phyloP scores from a whole-genome alignment of 2,888 invertebrate species.

The Cantharis flavilabris region DNA sequence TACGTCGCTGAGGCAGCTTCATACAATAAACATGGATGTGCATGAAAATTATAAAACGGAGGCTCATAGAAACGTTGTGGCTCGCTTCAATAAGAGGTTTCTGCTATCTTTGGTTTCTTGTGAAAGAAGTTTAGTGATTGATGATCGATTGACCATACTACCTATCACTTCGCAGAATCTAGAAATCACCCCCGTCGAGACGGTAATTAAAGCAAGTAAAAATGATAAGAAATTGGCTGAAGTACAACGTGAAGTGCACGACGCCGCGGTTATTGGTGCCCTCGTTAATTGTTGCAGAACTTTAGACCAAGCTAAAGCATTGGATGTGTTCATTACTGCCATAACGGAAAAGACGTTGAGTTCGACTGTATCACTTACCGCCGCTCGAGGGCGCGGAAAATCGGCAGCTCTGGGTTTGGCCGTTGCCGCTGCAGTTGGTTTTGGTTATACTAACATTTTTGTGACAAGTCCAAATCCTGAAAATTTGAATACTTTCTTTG shows the following conservation, averaged over 20 bases:
- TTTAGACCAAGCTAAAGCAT: constrained; percentile 89
- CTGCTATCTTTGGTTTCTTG: constrained; percentile 90
- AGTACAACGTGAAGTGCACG: constrained; percentile 81
- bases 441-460: constrained; percentile 87
- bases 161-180: constrained; percentile 90
- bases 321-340: constrained; percentile 92
- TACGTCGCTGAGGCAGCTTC: constrained; percentile 88
- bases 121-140: constrained; percentile 85
- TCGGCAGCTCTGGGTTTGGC: constrained; percentile 95
- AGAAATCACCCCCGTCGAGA: constrained; percentile 74
- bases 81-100: constrained; percentile 96
- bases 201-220: constrained; percentile 55
- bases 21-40: constrained; percentile 98
- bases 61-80: constrained; percentile 88
- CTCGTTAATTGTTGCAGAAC: constrained; percentile 90
- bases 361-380: constrained; percentile 93
- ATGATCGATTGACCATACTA: constrained; percentile 89
- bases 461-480: constrained; percentile 98
- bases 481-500: constrained; percentile 95
- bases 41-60: constrained; percentile 95
- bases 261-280: constrained; percentile 90
- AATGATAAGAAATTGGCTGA: constrained; percentile 69
- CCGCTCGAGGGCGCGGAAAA: constrained; percentile 96
- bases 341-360: constrained; percentile 88
- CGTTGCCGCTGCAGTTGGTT: constrained; percentile 82